A percentile compares a stretch with the other conserved stretches of the same genome.
These are phyloP conservation scores for Pollenia griseotomentosa DNA, from an alignment of 2,888 invertebrate genomes.

Conservation along the genomic window DNA sequence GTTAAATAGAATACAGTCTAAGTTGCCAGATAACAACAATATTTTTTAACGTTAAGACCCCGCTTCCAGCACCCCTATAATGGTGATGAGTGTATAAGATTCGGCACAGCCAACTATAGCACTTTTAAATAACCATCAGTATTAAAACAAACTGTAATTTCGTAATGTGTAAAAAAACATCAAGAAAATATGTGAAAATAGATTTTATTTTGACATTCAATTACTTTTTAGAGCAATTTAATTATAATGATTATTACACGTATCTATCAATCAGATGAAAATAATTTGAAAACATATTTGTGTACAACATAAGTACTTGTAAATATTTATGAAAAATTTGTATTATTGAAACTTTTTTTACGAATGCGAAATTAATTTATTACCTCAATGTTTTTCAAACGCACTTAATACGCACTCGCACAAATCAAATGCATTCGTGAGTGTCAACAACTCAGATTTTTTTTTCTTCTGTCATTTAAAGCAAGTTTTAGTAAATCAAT, in stretches of 20 bases:
- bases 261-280: conserved; percentile 53
- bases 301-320: neutral
- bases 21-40: too few species aligned
- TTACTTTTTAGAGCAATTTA: conserved; percentile 49
- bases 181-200: conserved; percentile 49
- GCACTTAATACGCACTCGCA: conserved; percentile 37
- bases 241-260: conserved; percentile 54
- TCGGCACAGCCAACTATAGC: too few species aligned
- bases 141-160: neutral
- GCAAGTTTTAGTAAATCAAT: conserved; percentile 17
- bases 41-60: too few species aligned
- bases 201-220: conserved; percentile 61
- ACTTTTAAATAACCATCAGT: neutral
- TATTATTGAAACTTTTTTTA: neutral
- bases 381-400: conserved; percentile 49
- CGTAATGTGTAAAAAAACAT: conserved; percentile 6
- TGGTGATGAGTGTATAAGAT: too few species aligned
- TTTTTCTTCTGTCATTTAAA: conserved; percentile 7
- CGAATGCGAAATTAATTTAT: conserved; percentile 3
- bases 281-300: conserved; percentile 4
- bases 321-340: conserved; percentile 29
- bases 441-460: conserved; percentile 47
- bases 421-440: conserved; percentile 22
- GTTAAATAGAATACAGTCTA: too few species aligned
- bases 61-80: too few species aligned